Conservation (phyloP, 2,888 invertebrate genomes). For the Ormyrus pomaceus region DNA sequence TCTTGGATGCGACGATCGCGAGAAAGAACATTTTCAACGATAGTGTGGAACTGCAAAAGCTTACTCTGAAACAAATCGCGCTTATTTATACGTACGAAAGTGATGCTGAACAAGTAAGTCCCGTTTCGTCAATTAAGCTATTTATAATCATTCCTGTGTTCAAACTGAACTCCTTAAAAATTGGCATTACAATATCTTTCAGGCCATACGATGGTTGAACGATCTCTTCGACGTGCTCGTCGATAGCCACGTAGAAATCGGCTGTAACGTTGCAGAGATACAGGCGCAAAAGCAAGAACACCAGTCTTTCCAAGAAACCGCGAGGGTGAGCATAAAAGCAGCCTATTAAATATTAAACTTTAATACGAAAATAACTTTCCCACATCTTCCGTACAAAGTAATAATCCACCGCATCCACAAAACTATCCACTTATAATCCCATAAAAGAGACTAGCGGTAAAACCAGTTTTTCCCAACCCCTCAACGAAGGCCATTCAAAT, state of each 20-base stretch:
- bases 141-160: too few relatives aligned
- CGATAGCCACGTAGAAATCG: conserved; percentile 83
- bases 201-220: conserved; percentile 86
- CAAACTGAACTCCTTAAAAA: too few relatives aligned
- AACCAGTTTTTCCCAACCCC: too few relatives aligned
- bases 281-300: conserved; percentile 86
- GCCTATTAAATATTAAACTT: too few relatives aligned
- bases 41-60: conserved; percentile 85
- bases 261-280: conserved; percentile 85
- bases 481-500: too few relatives aligned
- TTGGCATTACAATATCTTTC: conserved; percentile 30
- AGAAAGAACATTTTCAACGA: conserved; percentile 85
- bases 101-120: conserved; percentile 82
- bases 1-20: conserved; percentile 83
- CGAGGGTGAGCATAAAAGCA: conserved; percentile 78
- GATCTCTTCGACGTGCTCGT: conserved; percentile 85
- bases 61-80: conserved; percentile 87
- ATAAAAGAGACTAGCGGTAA: too few relatives aligned
- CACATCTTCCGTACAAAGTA: too few relatives aligned
- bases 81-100: conserved; percentile 86
- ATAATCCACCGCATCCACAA: too few relatives aligned
- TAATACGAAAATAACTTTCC: too few relatives aligned
- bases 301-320: conserved; percentile 86
- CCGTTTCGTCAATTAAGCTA: too few relatives aligned
- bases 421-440: too few relatives aligned